Conservation (phyloP, 2,113 vertebrate species). For the Phalacrocorax aristotelis region DNA sequence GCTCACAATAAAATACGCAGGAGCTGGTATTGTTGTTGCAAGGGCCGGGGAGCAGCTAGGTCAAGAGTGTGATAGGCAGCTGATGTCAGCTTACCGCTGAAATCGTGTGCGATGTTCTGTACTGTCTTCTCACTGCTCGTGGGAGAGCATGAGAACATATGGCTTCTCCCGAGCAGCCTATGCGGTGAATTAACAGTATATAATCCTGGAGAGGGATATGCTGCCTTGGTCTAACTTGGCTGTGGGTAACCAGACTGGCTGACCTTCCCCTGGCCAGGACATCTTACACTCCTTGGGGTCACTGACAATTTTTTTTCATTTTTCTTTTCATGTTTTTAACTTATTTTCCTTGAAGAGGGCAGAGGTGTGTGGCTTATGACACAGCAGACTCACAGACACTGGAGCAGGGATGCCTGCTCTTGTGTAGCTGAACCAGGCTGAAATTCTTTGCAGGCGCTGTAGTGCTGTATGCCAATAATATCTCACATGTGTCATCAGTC, state of each 20-base stretch:
- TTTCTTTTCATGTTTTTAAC: background rate
- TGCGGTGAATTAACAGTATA: background rate
- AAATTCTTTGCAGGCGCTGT: background rate
- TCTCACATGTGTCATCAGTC: background rate
- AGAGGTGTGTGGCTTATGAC: background rate
- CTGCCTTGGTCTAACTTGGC: background rate
- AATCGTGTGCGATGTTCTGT: background rate
- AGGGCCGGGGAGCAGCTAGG: background rate
- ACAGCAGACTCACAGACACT: background rate
- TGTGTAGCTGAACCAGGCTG: background rate
- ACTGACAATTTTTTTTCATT: background rate
- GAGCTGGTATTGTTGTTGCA: background rate
- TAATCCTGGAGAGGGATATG: background rate
- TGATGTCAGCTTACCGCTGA: background rate
- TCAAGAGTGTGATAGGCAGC: conserved; percentile 21
- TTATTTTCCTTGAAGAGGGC: background rate
- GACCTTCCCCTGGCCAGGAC: background rate
- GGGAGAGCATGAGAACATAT: conserved; percentile 41
- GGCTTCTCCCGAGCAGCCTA: background rate
- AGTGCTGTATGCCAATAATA: conserved; percentile 4
- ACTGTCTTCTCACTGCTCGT: conserved; percentile 5
- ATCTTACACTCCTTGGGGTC: background rate
- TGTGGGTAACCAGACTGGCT: background rate
- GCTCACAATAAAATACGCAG: background rate
- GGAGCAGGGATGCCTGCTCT: background rate